Evolutionary conservation across 2,113 vertebrate species (phyloP), one percentile per base, ranked within the genome.

Genomic region (Corythornis madagascariensis): DNA sequence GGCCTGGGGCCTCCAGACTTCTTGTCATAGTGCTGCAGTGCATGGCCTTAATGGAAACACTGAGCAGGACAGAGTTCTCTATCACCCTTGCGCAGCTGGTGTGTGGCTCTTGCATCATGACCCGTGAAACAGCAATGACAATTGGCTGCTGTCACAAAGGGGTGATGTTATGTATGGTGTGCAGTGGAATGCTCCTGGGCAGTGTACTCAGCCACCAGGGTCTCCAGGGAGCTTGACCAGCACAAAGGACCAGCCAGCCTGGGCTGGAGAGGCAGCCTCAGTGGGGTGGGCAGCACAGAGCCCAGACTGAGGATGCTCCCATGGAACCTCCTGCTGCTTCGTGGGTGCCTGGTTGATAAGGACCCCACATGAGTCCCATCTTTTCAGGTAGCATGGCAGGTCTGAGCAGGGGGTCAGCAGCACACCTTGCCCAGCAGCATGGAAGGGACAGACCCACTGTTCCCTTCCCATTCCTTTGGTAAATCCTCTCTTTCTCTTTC

Each of bases 401-500:
- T 64, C 40, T 9, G 15, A 47, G 60, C 48, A 64, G 35, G 16
- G 38, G 10, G 5, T 35, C 4, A 7, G 82, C 85, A 87, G 33
- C 16, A 33, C 10, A 13, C 7, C 16, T 83, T 10, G 3, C 38
- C 57, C 26, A 19, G 43, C 31, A 67, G 66, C 1, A 4, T n/a
- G 48, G 43, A 81, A 84, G 33, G 63, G 61, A 75, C 66, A 70
- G 57, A 16, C 31, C 28, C 28, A 6, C 35, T 42, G 11, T 35
- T 24, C 42, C 57, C 17, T 57, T 75, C 33, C 42, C 6, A 4
- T 81, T 86, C 38, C 31, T 19, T 50, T 75, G 25, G 28, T 88
- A 88, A 95, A 93, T 81, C 89, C 78, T 85, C 65, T 78, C 45
- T 96, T 31, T 97, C 22, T 97, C 81, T 98, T 88, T 97, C 92